Base-by-base conservation (phyloP, 2,888 invertebrate genomes). In the Pseudococcus jackbeardsleyi region DNA sequence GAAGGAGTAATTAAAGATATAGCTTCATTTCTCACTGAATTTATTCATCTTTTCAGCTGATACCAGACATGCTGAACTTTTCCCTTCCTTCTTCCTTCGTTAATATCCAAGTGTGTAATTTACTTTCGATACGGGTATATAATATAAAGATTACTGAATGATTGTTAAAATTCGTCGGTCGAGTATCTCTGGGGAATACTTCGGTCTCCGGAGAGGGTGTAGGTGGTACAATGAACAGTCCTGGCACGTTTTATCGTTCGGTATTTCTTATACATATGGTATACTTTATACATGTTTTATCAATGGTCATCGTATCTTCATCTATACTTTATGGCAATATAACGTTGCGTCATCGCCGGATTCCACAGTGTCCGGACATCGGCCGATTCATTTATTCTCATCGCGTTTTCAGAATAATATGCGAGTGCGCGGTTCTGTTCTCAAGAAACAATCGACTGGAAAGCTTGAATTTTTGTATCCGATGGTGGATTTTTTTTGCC, bases 401-500 rank as follows among this genome's bases (percentile, higher is more conserved):
- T 72, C 68, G 68, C 68, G 68, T 72, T 72, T 72, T 33, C 6
- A 72, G 33, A 72, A 72, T 72, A 15, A 33, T 72, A 26, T 72
- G 68, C 7, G 12, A 6, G 26, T 2, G 26, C 9, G 2, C 15
- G 3, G 33, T 72, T 33, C 26, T 72, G 26, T 33, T 33, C 64
- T 19, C 26, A 72, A 26, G 6, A 12, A 72, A 72, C 68, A 33
- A 33, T 33, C 33, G 68, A 72, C 68, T 26, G 22, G 68, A 33
- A 72, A 72, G 68, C 68, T 72, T 33, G 68, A 72, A 33, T 26
- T 72, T 72, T 72, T 72, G 68, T 72, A 15, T 72, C 8, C 22
- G 68, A 59, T 59, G 59, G 59, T 59, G 19, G n/a, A 5, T 59
- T 64, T 64, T 22, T 64, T 64, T 22, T 22, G 19, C 22, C 7